These are phyloP conservation scores for Phylloscopus whistleri DNA, from an alignment of 2,113 vertebrate genomes.

Conservation along the genomic window DNA sequence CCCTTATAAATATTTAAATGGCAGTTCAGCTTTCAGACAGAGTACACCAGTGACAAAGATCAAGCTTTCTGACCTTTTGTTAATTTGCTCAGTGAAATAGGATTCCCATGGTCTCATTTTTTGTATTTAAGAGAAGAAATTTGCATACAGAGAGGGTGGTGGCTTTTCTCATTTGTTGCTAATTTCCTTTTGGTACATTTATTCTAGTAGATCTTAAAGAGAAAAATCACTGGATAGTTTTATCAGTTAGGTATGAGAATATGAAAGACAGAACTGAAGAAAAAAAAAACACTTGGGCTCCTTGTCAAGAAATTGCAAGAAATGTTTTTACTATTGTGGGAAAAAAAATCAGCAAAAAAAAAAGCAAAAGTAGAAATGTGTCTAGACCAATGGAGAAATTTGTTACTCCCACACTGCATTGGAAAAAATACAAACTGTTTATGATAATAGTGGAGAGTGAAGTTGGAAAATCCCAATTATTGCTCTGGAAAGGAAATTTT, in stretches of 20 bases:
- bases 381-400: background rate
- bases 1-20: conserved; percentile 70
- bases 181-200: background rate
- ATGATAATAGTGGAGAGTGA: background rate
- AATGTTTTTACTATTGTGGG: background rate
- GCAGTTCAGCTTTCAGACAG: conserved; percentile 67
- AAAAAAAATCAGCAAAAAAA: background rate
- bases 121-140: background rate
- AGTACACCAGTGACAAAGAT: conserved; percentile 46
- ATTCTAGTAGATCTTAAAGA: background rate
- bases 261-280: background rate
- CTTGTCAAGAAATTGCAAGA: background rate
- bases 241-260: background rate
- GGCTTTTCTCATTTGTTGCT: background rate
- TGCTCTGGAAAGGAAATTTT: background rate
- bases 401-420: background rate
- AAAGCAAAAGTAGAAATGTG: background rate
- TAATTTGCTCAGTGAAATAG: conserved; percentile 67
- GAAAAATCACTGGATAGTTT: background rate
- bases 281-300: background rate
- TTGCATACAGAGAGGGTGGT: background rate
- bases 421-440: background rate
- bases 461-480: background rate
- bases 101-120: conserved; percentile 24
- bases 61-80: conserved; percentile 73